A percentile compares a stretch with the other conserved stretches of the same genome.
Evolutionary conservation across 2,888 invertebrate genomes (phyloP).

Genomic region (Lydus trimaculatus): DNA sequence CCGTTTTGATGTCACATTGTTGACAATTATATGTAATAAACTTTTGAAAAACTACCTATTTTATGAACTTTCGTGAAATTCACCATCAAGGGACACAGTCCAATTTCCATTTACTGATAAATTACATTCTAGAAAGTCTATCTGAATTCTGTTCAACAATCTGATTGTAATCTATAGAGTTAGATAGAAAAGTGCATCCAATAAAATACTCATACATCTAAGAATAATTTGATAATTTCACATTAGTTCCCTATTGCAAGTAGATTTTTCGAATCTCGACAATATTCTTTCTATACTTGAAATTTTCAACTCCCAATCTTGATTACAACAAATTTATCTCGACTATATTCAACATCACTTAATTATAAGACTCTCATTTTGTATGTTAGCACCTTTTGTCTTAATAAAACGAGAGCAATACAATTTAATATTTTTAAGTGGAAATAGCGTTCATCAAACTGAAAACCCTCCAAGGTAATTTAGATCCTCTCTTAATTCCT

Average conservation of each 20-base stretch:
- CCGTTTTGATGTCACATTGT: too few species aligned
- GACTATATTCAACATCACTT: neutral
- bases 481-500: conserved; percentile 33
- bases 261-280: neutral
- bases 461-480: conserved; percentile 35
- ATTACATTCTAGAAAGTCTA: neutral
- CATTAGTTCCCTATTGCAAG: neutral
- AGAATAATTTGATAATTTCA: neutral
- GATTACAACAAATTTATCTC: conserved; percentile 14
- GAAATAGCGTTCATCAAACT: conserved; percentile 20
- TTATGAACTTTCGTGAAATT: neutral
- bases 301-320: conserved; percentile 13
- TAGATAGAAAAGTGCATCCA: neutral
- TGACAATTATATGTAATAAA: too few species aligned
- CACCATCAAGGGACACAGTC: neutral
- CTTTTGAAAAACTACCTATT: neutral
- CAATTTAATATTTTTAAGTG: conserved; percentile 31
- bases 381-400: conserved; percentile 11
- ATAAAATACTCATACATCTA: neutral
- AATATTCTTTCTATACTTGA: neutral
- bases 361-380: conserved; percentile 18
- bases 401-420: conserved; percentile 16
- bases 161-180: neutral
- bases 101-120: conserved; percentile 5
- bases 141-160: neutral